A percentile compares a stretch with the other conserved stretches of the same genome.
Evolutionary conservation across 2,797 vertebrate genomes (phyloP).

Genomic region (Pangasius mekongensis): DNA sequence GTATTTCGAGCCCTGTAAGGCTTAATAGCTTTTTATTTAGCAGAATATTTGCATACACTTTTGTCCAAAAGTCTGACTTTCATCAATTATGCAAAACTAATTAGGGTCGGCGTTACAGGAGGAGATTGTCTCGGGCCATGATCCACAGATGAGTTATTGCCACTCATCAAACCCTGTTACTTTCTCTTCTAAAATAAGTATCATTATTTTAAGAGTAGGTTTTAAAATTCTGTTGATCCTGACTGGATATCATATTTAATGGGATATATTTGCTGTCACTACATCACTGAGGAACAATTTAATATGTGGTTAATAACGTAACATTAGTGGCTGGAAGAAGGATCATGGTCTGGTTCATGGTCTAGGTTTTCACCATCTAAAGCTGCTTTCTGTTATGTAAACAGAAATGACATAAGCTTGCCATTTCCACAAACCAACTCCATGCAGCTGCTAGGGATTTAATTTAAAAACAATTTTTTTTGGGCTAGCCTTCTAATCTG

Average conservation of each 20-base stretch:
- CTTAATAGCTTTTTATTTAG: not conserved
- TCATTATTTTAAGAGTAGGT: not conserved
- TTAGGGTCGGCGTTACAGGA: not conserved
- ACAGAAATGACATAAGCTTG: not conserved
- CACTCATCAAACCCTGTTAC: not conserved
- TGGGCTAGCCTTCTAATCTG: not conserved
- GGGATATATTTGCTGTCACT: not conserved
- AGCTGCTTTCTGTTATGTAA: not conserved
- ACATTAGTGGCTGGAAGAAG: not conserved
- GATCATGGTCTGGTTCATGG: not conserved
- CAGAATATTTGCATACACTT: not conserved
- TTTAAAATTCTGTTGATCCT: not conserved
- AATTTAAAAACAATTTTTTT: not conserved
- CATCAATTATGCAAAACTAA: not conserved
- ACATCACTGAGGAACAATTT: not conserved
- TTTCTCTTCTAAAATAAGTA: not conserved
- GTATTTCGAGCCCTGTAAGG: not conserved
- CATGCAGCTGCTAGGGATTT: not conserved
- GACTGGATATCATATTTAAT: not conserved
- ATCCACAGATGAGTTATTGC: not conserved
- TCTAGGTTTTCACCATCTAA: not conserved
- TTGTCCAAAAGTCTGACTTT: not conserved
- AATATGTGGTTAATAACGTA: not conserved
- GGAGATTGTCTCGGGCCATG: not conserved
- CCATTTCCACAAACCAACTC: not conserved